Percentiles rank a stretch among this genome's conserved stretches.
Conservation (phyloP, 2,797 vertebrate species). For the Malacoctenus gilli region DNA sequence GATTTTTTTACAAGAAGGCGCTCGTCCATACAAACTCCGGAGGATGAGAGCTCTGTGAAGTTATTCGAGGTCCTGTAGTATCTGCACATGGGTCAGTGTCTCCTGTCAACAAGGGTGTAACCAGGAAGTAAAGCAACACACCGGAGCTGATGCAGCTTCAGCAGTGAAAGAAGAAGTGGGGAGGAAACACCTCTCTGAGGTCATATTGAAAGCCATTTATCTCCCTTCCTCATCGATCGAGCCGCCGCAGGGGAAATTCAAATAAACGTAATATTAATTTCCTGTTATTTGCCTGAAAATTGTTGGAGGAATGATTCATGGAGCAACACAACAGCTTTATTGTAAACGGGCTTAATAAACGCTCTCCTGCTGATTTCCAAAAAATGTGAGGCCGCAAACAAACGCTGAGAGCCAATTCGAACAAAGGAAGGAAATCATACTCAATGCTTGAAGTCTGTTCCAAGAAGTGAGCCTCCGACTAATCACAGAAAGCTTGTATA, state of each 20-base stretch:
- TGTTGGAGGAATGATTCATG: slow-evolving; percentile 31
- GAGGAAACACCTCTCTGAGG: background rate
- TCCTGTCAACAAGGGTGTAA: too few relatives aligned
- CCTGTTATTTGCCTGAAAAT: slow-evolving; percentile 34
- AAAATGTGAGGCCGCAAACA: slow-evolving; percentile 19
- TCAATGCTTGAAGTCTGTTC: slow-evolving; percentile 43
- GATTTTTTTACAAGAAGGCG: slow-evolving; percentile 2
- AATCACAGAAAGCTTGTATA: slow-evolving; percentile 32
- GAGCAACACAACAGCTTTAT: slow-evolving; percentile 18
- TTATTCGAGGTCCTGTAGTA: background rate
- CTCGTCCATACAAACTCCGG: background rate
- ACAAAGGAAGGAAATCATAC: slow-evolving; percentile 68
- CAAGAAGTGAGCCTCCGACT: slow-evolving; percentile 23
- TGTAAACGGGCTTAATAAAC: slow-evolving; percentile 25
- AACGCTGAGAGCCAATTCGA: slow-evolving; percentile 32
- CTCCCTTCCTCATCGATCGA: background rate
- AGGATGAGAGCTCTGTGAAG: slow-evolving; percentile 17
- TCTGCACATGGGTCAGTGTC: background rate
- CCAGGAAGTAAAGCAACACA: slow-evolving; percentile 24
- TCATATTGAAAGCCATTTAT: slow-evolving; percentile 9
- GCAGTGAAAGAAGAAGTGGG: background rate
- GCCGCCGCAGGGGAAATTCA: slow-evolving; percentile 18
- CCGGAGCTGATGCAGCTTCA: background rate
- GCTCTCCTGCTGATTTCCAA: slow-evolving; percentile 13
- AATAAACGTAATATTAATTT: slow-evolving; percentile 20